These are phyloP conservation scores for Laodelphax striatellus DNA, from an alignment of 1,140 invertebrate species.

Conservation along the genomic window DNA sequence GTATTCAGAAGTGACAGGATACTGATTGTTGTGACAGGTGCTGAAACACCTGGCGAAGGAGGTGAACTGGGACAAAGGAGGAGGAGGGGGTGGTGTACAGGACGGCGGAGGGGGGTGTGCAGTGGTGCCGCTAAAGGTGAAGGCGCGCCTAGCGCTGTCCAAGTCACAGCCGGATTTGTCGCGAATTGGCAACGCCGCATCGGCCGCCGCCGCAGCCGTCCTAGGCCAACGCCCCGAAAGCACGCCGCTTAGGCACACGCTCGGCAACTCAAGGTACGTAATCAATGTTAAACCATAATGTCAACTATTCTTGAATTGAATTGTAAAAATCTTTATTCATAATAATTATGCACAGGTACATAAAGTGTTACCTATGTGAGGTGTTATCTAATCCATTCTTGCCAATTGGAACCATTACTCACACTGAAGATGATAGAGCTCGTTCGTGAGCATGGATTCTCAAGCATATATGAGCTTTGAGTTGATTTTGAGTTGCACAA, in stretches of 20 bases:
- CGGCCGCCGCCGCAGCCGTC: slow-evolving; percentile 18
- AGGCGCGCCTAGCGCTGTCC: slow-evolving; percentile 32
- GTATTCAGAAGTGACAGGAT: no score
- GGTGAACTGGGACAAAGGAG: slow-evolving; percentile 45
- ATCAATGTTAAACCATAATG: slow-evolving; percentile 1
- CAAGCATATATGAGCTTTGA: no score
- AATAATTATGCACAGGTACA: no score
- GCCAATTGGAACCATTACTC: no score
- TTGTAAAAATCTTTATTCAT: no score
- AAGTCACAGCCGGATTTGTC: slow-evolving; percentile 61
- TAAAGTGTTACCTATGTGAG: no score
- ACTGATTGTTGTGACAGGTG: slow-evolving; percentile 49
- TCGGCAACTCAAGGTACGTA: slow-evolving; percentile 24
- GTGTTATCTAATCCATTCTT: no score
- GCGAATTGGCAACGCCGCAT: slow-evolving; percentile 26
- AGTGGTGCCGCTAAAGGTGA: neutral
- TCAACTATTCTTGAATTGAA: neutral
- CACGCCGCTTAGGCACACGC: slow-evolving; percentile 19
- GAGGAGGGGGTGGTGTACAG: slow-evolving; percentile 25
- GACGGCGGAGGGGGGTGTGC: slow-evolving; percentile 16
- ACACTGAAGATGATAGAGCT: no score
- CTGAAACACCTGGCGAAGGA: slow-evolving; percentile 76
- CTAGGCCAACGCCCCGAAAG: slow-evolving; percentile 11
- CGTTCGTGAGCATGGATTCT: no score
- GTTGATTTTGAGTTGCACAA: no score